phyloP scores from a whole-genome alignment of 1,140 invertebrate species.

The Heliconius congener region DNA sequence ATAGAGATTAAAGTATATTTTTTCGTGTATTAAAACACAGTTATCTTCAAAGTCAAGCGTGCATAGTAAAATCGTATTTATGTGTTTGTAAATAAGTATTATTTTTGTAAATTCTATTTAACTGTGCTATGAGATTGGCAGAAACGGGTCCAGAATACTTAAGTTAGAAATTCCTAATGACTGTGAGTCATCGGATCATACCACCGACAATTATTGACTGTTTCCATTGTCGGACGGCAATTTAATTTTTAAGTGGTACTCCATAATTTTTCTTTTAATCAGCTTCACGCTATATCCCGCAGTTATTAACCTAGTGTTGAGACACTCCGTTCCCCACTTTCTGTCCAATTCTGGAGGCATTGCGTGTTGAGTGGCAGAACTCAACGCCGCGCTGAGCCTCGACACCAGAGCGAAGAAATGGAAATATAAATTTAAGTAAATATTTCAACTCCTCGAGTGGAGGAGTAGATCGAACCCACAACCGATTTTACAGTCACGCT shows the following conservation, averaged over 20 bases:
- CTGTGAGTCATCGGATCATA: conserved; percentile 46
- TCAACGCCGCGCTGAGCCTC: too few species aligned
- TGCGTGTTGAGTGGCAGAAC: too few species aligned
- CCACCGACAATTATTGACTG: conserved; percentile 16
- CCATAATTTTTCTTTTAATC: too few species aligned
- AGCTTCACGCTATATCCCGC: too few species aligned
- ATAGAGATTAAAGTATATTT: neutral
- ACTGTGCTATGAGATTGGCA: conserved; percentile 32
- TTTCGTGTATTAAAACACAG: neutral
- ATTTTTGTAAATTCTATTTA: conserved; percentile 8
- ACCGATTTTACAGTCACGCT: too few species aligned
- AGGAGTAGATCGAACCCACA: too few species aligned
- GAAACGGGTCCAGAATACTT: conserved; percentile 43
- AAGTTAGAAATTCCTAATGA: conserved; percentile 48
- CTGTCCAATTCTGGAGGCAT: too few species aligned
- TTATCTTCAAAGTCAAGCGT: neutral
- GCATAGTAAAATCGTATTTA: neutral
- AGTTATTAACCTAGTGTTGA: too few species aligned
- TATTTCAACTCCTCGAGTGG: too few species aligned
- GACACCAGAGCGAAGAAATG: too few species aligned
- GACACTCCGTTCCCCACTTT: too few species aligned
- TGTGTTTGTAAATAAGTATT: neutral
- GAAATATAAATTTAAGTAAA: too few species aligned
- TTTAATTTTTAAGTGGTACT: neutral
- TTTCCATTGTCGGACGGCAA: conserved; percentile 16